Percentiles rank a stretch among this genome's conserved stretches.
Evolutionary conservation across 2,113 vertebrate species (phyloP).

Genomic region (Turdus rufiventris): DNA sequence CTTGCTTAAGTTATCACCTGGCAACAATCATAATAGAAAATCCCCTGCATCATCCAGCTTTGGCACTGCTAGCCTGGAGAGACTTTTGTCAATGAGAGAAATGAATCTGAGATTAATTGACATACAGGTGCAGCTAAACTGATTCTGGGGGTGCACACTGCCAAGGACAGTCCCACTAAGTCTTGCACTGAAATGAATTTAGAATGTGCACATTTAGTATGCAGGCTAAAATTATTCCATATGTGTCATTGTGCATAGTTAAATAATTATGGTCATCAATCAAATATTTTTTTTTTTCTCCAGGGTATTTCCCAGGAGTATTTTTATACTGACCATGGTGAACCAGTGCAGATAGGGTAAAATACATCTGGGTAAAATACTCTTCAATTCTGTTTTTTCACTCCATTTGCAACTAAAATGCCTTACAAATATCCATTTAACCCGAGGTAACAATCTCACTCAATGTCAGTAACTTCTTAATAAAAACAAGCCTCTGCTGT

Average conservation of each 20-base stretch:
- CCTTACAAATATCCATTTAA: not conserved
- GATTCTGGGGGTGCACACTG: not conserved
- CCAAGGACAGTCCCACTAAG: not conserved
- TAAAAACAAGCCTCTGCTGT: not conserved
- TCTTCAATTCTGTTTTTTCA: not conserved
- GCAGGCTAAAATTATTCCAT: not conserved
- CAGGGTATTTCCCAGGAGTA: not conserved
- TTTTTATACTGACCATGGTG: not conserved
- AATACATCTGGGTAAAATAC: not conserved
- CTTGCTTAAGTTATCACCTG: not conserved
- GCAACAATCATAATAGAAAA: not conserved
- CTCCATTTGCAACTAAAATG: not conserved
- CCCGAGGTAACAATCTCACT: not conserved
- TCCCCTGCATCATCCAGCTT: not conserved
- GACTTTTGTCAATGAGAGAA: not conserved
- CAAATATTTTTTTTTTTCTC: not conserved
- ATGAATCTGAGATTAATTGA: not conserved
- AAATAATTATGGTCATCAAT: not conserved
- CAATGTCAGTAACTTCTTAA: not conserved
- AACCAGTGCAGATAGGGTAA: not conserved
- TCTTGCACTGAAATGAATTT: not conserved
- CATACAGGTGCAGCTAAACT: not conserved
- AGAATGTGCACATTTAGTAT: not conserved
- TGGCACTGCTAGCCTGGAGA: not conserved
- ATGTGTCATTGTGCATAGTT: not conserved